Base-by-base conservation (phyloP, 37 sponge, comb jelly and placozoan species). In the Beroe forskalii region DNA sequence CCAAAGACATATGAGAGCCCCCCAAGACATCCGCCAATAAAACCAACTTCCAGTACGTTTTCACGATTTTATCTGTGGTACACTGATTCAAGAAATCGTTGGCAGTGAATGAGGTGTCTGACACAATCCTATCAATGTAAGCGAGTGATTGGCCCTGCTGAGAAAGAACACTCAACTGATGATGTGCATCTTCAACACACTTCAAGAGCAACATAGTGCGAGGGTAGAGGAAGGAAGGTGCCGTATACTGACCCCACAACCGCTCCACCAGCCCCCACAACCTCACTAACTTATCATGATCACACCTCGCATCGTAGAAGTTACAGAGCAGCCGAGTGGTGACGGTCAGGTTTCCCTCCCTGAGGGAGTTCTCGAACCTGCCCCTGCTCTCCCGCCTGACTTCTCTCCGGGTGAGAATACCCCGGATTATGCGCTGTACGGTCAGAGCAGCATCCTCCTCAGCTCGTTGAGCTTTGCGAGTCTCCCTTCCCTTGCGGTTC, bases 401-500 rank as follows among this genome's bases (percentile, higher is more conserved):
- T 6, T 44, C n/a, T 23, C 30, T 20, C 28, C 86, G 24, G 6
- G 24, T 22, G 1, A 41, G 27, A 2, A 23, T 9, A 27, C 86
- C 86, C 30, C 86, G 1, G 3, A 43, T 44, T 39, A 80, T 41
- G 25, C 55, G 24, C 55, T 80, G 86, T 35, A 80, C 17, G 1
- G 44, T 41, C 0, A 80, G 55, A 1, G 30, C 86, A 42, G 86
- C 86, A 80, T 80, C 55, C 4, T 80, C 86, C 35, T 44, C 86
- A 12, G 2, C 19, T 1, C 86, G 44, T 30, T 80, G 86, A 4
- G 55, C 55, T 33, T 3, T n/a, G 30, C 86, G 86, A 1, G 55
- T 80, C 55, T 80, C 86, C 25, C 86, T 3, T 43, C 55, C 42
- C 28, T 44, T 80, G n/a, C 86, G 24, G 90, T 90, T 62, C 33